Evolutionary conservation across 2,113 vertebrate genomes (phyloP).

Genomic region (Limnothrissa miodon): DNA sequence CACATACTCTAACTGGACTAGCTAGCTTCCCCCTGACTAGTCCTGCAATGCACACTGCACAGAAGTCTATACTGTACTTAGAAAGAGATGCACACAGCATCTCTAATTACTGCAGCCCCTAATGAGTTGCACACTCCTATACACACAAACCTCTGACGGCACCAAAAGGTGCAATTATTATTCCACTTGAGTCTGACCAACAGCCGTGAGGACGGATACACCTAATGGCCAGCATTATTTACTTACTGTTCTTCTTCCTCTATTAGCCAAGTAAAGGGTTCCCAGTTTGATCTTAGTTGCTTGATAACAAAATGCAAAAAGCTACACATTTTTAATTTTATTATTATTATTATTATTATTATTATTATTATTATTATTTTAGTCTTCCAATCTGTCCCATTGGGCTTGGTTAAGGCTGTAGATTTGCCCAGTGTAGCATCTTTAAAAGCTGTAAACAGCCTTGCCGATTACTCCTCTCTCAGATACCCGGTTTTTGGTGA

Average conservation of each 20-base stretch:
- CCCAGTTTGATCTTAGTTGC: slow-evolving; percentile 65
- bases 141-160: neutral
- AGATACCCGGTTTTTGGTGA: slow-evolving; percentile 93
- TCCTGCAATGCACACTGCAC: neutral
- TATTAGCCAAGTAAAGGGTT: slow-evolving; percentile 75
- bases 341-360: neutral
- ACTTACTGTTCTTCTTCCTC: slow-evolving; percentile 45
- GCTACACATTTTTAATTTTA: neutral
- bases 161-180: neutral
- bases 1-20: neutral
- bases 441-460: slow-evolving; percentile 70
- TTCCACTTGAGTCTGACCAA: neutral
- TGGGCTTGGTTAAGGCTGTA: slow-evolving; percentile 25
- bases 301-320: slow-evolving; percentile 40
- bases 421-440: slow-evolving; percentile 55
- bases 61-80: neutral
- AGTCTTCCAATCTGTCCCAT: slow-evolving; percentile 14
- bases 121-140: neutral
- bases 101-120: neutral
- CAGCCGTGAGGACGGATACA: neutral
- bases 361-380: no score
- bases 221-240: neutral
- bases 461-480: slow-evolving; percentile 98
- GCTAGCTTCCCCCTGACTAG: neutral
- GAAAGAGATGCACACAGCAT: neutral